Evolutionary conservation across 2,888 invertebrate species (phyloP).

Genomic region (Coleophora flavipennella): DNA sequence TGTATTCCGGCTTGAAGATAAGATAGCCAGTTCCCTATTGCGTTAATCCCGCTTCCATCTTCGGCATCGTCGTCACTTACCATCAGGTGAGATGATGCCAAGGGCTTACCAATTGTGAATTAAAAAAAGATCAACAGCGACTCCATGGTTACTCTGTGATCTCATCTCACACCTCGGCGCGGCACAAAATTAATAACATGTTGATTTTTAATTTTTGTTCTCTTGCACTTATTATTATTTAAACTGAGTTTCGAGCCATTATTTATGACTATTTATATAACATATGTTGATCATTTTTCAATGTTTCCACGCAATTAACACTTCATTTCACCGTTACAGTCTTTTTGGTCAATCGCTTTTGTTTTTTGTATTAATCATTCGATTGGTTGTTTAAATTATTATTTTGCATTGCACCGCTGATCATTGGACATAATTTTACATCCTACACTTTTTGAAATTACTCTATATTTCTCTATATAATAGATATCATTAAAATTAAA

Average conservation of each 20-base stretch:
- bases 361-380: slow-evolving; percentile 40
- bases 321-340: slow-evolving; percentile 67
- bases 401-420: slow-evolving; percentile 23
- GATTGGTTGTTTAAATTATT: slow-evolving; percentile 32
- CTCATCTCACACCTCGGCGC: slow-evolving; percentile 65
- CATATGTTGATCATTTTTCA: slow-evolving; percentile 72
- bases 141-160: slow-evolving; percentile 37
- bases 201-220: slow-evolving; percentile 68
- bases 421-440: background rate
- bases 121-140: no score
- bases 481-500: no score
- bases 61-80: no score
- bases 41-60: no score
- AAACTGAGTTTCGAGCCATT: slow-evolving; percentile 67
- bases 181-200: slow-evolving; percentile 68
- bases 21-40: no score
- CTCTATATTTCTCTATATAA: no score
- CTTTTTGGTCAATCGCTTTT: slow-evolving; percentile 47
- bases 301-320: slow-evolving; percentile 71
- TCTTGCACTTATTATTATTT: slow-evolving; percentile 71
- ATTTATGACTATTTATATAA: slow-evolving; percentile 73
- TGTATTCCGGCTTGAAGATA: no score
- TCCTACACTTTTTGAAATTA: no score
- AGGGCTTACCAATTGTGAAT: no score
- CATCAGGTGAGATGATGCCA: no score